Evolutionary conservation across 2,113 vertebrate genomes (phyloP).

Genomic region (Pica pica): DNA sequence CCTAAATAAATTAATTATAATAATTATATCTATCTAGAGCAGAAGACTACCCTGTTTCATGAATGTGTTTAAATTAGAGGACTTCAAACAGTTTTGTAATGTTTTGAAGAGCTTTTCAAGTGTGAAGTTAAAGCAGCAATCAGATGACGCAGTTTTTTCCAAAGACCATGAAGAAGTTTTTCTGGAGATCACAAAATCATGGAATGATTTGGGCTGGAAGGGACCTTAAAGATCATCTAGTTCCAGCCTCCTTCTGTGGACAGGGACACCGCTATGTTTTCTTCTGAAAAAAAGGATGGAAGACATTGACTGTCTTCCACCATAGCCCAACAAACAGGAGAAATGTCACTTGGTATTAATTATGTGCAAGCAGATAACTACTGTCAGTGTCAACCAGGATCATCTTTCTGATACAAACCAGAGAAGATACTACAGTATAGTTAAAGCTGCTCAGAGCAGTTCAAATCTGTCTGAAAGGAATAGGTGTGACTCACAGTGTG

Average conservation of each 20-base stretch:
- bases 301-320: not conserved
- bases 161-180: not conserved
- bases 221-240: not conserved
- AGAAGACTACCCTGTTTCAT: not conserved
- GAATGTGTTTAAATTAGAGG: not conserved
- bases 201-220: not conserved
- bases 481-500: fast-evolving
- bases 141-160: not conserved
- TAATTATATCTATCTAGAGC: not conserved
- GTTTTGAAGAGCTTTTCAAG: not conserved
- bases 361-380: not conserved
- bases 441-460: not conserved
- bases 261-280: not conserved
- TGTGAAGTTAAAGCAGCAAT: not conserved
- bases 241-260: not conserved
- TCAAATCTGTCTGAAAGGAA: not conserved
- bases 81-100: not conserved
- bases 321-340: not conserved
- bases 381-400: not conserved
- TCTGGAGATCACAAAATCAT: not conserved
- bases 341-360: not conserved
- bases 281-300: not conserved
- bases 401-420: not conserved
- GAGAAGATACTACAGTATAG: not conserved
- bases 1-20: not conserved